Conservation (phyloP, 2,888 invertebrate species). For the Drosophila subquinaria region DNA sequence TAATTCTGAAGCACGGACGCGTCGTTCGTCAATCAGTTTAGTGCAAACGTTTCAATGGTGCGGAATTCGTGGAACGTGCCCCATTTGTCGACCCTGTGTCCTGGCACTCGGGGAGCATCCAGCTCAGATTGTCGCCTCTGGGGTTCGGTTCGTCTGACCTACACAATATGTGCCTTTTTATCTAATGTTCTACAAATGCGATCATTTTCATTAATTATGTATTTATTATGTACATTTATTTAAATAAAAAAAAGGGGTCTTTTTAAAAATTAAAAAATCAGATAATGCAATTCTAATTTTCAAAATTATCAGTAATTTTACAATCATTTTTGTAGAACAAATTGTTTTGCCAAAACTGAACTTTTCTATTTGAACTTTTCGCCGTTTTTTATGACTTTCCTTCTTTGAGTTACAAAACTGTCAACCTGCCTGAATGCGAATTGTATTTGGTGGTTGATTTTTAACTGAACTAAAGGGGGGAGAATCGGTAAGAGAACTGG, state of each 20-base stretch:
- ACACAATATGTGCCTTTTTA: too few species aligned
- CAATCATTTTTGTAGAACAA: too few species aligned
- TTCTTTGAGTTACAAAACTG: conserved; percentile 10
- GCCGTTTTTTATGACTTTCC: conserved; percentile 16
- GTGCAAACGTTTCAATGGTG: conserved; percentile 45
- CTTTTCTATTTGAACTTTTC: neutral
- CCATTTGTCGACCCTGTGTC: neutral
- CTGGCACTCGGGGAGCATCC: neutral
- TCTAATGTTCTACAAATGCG: too few species aligned
- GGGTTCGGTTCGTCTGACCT: too few species aligned
- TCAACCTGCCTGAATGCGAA: conserved; percentile 55
- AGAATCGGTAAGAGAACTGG: neutral
- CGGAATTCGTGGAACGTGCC: conserved; percentile 62
- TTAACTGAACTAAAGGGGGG: conserved; percentile 4
- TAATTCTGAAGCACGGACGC: too few species aligned
- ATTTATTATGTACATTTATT: too few species aligned
- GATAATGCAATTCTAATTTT: too few species aligned
- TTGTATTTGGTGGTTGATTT: conserved; percentile 43
- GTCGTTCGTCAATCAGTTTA: too few species aligned
- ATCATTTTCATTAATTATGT: too few species aligned
- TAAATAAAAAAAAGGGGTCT: too few species aligned
- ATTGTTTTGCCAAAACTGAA: neutral
- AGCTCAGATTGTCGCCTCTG: conserved; percentile 52
- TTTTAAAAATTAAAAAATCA: too few species aligned
- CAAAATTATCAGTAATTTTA: too few species aligned